A percentile compares a stretch with the other conserved stretches of the same genome.
Evolutionary conservation across 2,888 invertebrate species (phyloP).

Genomic region (Aspidiotus rigidus): DNA sequence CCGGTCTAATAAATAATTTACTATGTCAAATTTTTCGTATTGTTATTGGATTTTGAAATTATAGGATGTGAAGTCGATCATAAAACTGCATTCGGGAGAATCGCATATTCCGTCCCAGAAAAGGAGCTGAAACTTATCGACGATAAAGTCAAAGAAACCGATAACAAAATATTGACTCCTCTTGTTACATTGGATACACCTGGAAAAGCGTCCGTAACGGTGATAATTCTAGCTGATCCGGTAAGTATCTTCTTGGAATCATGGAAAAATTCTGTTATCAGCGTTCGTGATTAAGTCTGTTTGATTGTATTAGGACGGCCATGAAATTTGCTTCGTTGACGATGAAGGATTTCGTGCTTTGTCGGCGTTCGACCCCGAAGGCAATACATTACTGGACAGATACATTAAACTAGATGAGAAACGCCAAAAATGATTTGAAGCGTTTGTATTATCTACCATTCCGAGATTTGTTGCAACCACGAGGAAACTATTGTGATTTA

Average conservation of each 20-base stretch:
- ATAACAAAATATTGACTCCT: slow-evolving; percentile 73
- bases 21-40: too few species aligned
- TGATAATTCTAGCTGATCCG: slow-evolving; percentile 93
- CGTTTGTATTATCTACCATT: too few species aligned
- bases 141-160: slow-evolving; percentile 57
- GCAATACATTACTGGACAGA: slow-evolving; percentile 66
- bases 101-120: slow-evolving; percentile 84
- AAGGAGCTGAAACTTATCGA: slow-evolving; percentile 68
- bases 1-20: too few species aligned
- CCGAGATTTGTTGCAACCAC: too few species aligned
- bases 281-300: slow-evolving; percentile 12
- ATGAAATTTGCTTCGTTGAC: slow-evolving; percentile 98
- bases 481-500: too few species aligned
- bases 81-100: slow-evolving; percentile 85
- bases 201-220: slow-evolving; percentile 91
- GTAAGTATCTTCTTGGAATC: slow-evolving; percentile 43
- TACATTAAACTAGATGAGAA: slow-evolving; percentile 48
- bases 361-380: slow-evolving; percentile 74
- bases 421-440: slow-evolving; percentile 7
- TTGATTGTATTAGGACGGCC: slow-evolving; percentile 59
- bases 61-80: slow-evolving; percentile 61
- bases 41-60: slow-evolving; percentile 14
- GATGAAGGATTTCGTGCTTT: slow-evolving; percentile 86
- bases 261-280: not conserved
- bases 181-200: slow-evolving; percentile 90